Evolutionary conservation across 2,888 invertebrate species (phyloP).

Genomic region (Ischnura elegans): DNA sequence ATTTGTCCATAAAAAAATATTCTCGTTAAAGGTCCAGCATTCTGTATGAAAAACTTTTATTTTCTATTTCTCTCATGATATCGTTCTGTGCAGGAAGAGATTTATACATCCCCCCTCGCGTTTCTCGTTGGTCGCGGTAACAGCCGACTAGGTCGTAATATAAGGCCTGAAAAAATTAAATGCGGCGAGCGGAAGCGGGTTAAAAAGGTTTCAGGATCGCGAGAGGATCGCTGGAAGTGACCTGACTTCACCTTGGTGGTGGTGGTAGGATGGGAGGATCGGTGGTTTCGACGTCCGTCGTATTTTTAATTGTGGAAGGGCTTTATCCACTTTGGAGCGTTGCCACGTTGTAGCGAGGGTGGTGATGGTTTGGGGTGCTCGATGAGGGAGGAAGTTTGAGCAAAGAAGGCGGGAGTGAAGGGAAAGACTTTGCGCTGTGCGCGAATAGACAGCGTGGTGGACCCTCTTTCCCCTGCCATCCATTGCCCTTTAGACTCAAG

Average conservation of each 20-base stretch:
- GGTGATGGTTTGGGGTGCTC: neutral
- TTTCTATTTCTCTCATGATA: neutral
- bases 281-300: constrained; percentile 46
- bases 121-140: neutral
- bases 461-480: neutral
- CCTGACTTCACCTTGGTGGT: constrained; percentile 56
- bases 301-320: constrained; percentile 65
- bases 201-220: neutral
- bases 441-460: neutral
- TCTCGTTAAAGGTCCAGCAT: too few relatives aligned
- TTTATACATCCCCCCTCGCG: neutral
- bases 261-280: neutral
- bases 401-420: too few relatives aligned
- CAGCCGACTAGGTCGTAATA: neutral
- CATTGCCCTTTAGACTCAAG: too few relatives aligned
- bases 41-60: neutral
- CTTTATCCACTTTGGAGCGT: constrained; percentile 45
- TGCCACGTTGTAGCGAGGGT: constrained; percentile 21
- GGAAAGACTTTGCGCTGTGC: neutral
- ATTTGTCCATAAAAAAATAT: too few relatives aligned
- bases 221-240: neutral
- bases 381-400: neutral
- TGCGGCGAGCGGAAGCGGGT: neutral
- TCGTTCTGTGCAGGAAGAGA: too few relatives aligned
- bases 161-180: neutral